Evolutionary conservation across 2,888 invertebrate species (phyloP), one percentile per base, ranked within the genome.

Genomic region (Strigamia transsilvanica): DNA sequence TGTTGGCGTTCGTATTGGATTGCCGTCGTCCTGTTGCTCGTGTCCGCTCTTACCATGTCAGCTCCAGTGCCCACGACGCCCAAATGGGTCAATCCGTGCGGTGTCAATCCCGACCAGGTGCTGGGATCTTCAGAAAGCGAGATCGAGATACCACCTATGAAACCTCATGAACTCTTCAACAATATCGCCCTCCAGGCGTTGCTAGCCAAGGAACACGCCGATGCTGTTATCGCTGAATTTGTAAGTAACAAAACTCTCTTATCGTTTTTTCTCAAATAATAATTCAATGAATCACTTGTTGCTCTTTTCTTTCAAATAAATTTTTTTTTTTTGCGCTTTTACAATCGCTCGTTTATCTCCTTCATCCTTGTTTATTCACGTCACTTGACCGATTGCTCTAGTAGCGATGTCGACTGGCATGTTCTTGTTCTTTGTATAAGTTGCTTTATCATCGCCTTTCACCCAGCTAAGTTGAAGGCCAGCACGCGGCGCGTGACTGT

Each of bases 71-170:
- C 51, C 27, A 7, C 46, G n/a, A 27, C 21, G 15, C 83, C 83
- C 82, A 83, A 81, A 12, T 83, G 84, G 84, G 83, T 84, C 79
- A 84, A 84, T 42, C 84, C 84, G 27, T 84, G 84, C 78, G 83
- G 84, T 21, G 81, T 79, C 18, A 77, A 82, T n/a, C 66, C 82
- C 21, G 81, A 82, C 80, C 66, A 83, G 21, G 80, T 80, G 21
- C 23, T 80, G 23, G 56, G n/a, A 12, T 56, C 80, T 27, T 15
- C 51, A 27, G 83, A 41, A 21, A 42, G 77, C 51, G 82, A 82
- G 18, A 79, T 61, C 66, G 80, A 56, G 18, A 56, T 80, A 18
- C 83, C 83, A 12, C 79, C 21, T n/a, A 77, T 82, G 13, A 77
- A 81, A 38, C 82, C 82, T 42, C 56, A 80, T n/a, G 82, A 83